Percentiles rank a stretch among this genome's conserved stretches.
phyloP scores from a whole-genome alignment of 2,888 invertebrate species.

The Hydrotaea diabolus region DNA sequence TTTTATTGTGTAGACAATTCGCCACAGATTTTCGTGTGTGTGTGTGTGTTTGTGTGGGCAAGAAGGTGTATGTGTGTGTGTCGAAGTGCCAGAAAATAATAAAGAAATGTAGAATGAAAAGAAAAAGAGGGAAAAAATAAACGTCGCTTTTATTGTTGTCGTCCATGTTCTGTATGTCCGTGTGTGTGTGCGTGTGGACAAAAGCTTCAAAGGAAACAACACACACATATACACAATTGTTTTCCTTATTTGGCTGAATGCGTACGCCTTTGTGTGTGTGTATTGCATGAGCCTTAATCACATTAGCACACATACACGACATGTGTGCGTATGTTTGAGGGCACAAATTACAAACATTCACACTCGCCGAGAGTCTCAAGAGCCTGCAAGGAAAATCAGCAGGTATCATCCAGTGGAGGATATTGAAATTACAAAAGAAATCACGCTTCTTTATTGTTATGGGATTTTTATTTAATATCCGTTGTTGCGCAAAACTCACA shows the following conservation, averaged over 20 bases:
- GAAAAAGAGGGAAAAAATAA: slow-evolving; percentile 6
- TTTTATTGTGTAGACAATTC: not conserved
- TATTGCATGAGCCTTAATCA: not conserved
- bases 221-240: slow-evolving; percentile 1
- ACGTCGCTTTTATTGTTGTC: slow-evolving; percentile 23
- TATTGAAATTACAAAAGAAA: slow-evolving; percentile 11
- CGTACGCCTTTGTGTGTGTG: too few relatives aligned
- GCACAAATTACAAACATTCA: not conserved
- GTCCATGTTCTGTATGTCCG: too few relatives aligned
- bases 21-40: not conserved
- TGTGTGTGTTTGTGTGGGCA: not conserved
- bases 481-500: not conserved
- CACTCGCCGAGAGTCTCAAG: not conserved
- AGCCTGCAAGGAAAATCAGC: not conserved
- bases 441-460: not conserved
- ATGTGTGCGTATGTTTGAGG: too few relatives aligned
- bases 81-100: not conserved
- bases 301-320: not conserved
- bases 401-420: not conserved
- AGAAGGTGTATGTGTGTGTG: not conserved
- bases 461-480: not conserved
- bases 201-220: not conserved
- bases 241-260: not conserved
- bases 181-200: not conserved
- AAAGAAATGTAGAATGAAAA: not conserved